Conservation (phyloP, 2,888 invertebrate species). For the Tineola bisselliella region DNA sequence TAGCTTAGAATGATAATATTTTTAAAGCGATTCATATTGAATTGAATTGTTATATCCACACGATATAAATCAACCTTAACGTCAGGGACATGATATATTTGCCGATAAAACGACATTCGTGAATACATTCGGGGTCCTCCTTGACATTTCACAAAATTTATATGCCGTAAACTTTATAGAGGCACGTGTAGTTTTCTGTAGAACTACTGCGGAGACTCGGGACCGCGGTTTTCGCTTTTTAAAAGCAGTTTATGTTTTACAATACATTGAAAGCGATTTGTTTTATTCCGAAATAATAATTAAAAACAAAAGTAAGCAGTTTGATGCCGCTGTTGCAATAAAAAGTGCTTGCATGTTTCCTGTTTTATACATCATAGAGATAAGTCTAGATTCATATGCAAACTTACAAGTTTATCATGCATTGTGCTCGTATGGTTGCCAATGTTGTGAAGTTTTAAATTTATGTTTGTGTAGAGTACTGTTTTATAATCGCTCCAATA, state of each 20-base stretch:
- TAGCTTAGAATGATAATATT: conserved; percentile 8
- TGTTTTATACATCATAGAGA: background rate
- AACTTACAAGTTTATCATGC: background rate
- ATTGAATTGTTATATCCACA: conserved; percentile 43
- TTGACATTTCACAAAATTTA: conserved; percentile 31
- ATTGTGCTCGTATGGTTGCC: background rate
- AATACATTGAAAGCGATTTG: background rate
- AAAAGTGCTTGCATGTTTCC: background rate
- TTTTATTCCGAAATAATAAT: background rate
- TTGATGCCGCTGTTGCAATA: no score
- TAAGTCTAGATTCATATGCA: background rate
- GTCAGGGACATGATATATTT: conserved; percentile 48
- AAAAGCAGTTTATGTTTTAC: background rate
- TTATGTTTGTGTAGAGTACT: no score
- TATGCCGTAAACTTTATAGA: conserved; percentile 19
- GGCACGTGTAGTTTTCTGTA: conserved; percentile 15
- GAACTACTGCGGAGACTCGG: background rate
- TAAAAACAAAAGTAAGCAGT: no score
- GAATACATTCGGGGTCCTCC: conserved; percentile 40
- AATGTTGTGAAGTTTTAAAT: background rate
- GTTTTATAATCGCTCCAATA: background rate
- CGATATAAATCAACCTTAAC: conserved; percentile 43
- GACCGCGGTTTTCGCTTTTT: background rate
- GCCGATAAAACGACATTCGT: conserved; percentile 45
- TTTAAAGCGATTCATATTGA: conserved; percentile 20